A percentile compares a stretch with the other conserved stretches of the same genome.
Evolutionary conservation across 2,797 vertebrate species (phyloP).

Genomic region (Apogon talboti): DNA sequence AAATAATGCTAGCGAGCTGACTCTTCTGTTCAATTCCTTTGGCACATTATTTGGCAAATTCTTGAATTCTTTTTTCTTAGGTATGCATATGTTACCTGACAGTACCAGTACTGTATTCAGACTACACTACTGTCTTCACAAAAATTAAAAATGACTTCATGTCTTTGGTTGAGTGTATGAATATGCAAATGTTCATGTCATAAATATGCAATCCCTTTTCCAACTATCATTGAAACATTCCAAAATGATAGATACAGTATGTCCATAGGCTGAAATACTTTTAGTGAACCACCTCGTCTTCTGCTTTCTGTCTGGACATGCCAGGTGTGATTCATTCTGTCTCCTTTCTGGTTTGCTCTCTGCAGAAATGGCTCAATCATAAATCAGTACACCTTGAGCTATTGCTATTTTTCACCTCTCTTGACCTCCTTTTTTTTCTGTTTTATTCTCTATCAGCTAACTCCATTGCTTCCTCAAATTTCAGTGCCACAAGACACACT

Average conservation of each 20-base stretch:
- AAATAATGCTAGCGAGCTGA: no score
- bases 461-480: conserved; percentile 33
- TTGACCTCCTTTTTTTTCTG: conserved; percentile 9
- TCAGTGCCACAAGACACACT: conserved; percentile 6
- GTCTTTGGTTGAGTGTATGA: conserved; percentile 2
- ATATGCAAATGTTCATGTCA: background rate
- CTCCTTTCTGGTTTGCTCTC: conserved; percentile 53
- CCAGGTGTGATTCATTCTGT: conserved; percentile 67
- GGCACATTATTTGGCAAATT: no score
- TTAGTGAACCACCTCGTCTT: conserved; percentile 50
- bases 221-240: conserved; percentile 25
- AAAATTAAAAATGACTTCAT: background rate
- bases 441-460: conserved; percentile 36
- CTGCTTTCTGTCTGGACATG: conserved; percentile 69
- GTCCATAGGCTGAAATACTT: conserved; percentile 48
- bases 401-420: conserved; percentile 46
- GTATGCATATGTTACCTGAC: conserved; percentile 42
- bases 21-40: no score
- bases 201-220: conserved; percentile 10
- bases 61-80: conserved; percentile 31
- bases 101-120: conserved; percentile 25
- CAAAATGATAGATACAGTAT: conserved; percentile 23
- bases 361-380: conserved; percentile 49
- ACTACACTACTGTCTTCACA: conserved; percentile 5
- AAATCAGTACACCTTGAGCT: conserved; percentile 72